These are phyloP conservation scores for Pachydiplax longipennis DNA, from an alignment of 2,888 invertebrate species.

Conservation along the genomic window DNA sequence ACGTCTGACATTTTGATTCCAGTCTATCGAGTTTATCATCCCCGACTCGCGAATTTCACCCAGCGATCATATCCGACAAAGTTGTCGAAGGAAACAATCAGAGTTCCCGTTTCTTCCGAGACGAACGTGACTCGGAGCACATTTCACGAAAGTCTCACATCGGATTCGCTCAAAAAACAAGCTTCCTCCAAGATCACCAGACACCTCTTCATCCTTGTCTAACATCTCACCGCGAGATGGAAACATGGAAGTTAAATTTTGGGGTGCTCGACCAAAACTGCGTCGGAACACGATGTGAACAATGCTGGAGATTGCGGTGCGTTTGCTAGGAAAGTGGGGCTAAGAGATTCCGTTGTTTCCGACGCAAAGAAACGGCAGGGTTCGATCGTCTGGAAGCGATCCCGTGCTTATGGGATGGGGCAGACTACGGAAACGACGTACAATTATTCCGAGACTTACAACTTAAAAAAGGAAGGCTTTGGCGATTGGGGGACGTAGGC, in stretches of 20 bases:
- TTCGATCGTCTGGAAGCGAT: background rate
- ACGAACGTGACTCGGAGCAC: no score
- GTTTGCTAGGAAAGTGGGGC: background rate
- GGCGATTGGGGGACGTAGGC: background rate
- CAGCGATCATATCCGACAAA: no score
- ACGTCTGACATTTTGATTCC: no score
- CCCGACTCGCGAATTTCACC: no score
- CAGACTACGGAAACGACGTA: background rate
- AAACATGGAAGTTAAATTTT: no score
- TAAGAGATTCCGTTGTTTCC: background rate
- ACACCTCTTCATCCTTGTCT: background rate
- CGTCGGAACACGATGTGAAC: background rate
- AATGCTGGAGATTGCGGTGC: background rate
- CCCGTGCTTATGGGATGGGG: background rate
- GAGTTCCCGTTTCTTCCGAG: no score
- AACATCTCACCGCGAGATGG: background rate
- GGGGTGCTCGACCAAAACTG: no score
- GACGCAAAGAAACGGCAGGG: background rate
- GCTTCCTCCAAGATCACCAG: no score
- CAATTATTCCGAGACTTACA: background rate
- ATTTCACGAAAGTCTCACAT: no score
- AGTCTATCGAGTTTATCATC: no score
- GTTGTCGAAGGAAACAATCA: no score
- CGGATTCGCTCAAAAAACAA: no score
- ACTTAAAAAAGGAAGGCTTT: background rate